phyloP scores from a whole-genome alignment of 2,113 vertebrate genomes.

The Mobula birostris region DNA sequence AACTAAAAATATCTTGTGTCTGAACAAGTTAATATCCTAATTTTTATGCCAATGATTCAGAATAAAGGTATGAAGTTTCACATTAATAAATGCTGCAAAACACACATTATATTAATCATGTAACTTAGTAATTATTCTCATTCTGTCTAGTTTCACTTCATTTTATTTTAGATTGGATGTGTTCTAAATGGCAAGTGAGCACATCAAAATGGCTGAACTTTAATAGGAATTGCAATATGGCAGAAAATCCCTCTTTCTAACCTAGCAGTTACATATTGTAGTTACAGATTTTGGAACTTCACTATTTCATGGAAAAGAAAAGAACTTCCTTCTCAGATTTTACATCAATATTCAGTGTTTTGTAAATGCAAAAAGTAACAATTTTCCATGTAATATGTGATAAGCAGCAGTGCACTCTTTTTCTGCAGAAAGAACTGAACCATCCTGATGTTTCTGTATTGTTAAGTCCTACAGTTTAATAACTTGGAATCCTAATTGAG shows the following conservation, averaged over 20 bases:
- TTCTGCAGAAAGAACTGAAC: not conserved
- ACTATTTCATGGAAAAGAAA: not conserved
- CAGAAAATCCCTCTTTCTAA: not conserved
- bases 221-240: not conserved
- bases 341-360: not conserved
- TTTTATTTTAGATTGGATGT: not conserved
- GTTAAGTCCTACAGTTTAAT: conserved; percentile 30
- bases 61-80: not conserved
- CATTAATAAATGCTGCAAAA: not conserved
- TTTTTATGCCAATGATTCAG: conserved; percentile 17
- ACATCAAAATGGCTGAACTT: not conserved
- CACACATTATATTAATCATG: not conserved
- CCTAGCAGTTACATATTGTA: not conserved
- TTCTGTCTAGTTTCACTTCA: not conserved
- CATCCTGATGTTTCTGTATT: conserved; percentile 4
- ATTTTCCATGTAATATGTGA: not conserved
- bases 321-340: not conserved
- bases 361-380: not conserved
- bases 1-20: conserved; percentile 36
- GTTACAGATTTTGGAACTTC: not conserved
- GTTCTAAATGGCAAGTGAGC: not conserved
- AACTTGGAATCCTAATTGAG: conserved; percentile 37
- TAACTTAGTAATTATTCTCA: not conserved
- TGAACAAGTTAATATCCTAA: conserved; percentile 23
- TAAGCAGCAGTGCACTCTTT: not conserved